Evolutionary conservation across 30 jellyfish, hydroid and myxozoan genomes (phyloP), one percentile per base, ranked within the genome.

Genomic region (Aurelia coerulea): DNA sequence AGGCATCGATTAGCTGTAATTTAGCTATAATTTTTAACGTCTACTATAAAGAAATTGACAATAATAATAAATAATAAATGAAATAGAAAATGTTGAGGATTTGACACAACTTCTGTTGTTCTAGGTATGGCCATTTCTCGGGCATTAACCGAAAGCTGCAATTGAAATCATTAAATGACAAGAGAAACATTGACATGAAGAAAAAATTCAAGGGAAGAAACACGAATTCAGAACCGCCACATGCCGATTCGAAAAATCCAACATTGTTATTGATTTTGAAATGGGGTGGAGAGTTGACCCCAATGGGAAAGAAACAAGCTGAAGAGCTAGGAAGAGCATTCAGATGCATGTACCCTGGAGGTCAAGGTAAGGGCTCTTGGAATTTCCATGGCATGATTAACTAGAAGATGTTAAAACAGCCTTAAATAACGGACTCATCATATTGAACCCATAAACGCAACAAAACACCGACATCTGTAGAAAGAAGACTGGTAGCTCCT

Each of bases 281-380:
- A 67, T 95, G 99, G 99, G 99, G 99, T 39, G 99, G 99, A 2
- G 99, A 95, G 74, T 74, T 95, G 76, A 95, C 99, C 42, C 97
- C 97, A 13, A 90, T 89, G 97, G 99, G 99, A 29, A 89, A 86
- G 82, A 84, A 83, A 50, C 97, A 95, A 77, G 97, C 99, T 16
- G 99, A 95, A 49, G 99, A 90, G 64, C 89, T 95, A 19, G 99
- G 99, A 34, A 75, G 93, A 60, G 97, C 97, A 10, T 95, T 95
- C 73, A 54, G 97, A 50, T 86, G 97, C 88, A 86, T 95, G 90
- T 95, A 95, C 73, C 99, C 99, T 16, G 98, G 98, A 52, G 99
- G 97, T 54, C 97, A 93, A 85, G 98, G 98, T 88, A 68, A 75
- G 74, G 29, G 12, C 7, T 32, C 10, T 32, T 75, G 59, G 17